phyloP scores from a whole-genome alignment of 53 echinoderm and acorn worm species.

The Actinopyga echinites region DNA sequence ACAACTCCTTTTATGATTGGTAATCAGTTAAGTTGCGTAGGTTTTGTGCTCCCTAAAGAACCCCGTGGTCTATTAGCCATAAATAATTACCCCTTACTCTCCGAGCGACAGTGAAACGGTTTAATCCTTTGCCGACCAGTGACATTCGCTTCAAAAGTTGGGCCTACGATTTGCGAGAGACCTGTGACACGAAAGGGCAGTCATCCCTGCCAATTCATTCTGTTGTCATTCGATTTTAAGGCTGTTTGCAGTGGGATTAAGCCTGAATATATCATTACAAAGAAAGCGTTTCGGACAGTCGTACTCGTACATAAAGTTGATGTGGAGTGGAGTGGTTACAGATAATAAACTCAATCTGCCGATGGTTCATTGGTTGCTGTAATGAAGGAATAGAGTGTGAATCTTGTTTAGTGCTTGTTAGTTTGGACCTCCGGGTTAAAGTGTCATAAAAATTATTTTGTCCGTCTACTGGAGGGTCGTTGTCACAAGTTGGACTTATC shows the following conservation, averaged over 20 bases:
- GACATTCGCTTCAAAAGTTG: neutral
- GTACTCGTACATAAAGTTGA: too few species aligned
- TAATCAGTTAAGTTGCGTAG: neutral
- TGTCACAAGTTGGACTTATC: too few species aligned
- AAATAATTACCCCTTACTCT: neutral
- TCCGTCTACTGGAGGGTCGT: too few species aligned
- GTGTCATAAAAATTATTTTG: too few species aligned
- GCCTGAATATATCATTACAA: neutral
- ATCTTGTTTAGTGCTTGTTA: too few species aligned
- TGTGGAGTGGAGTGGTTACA: too few species aligned
- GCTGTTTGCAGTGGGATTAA: slow-evolving; percentile 21
- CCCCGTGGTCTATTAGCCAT: slow-evolving; percentile 6
- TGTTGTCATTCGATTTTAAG: neutral
- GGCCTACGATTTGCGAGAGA: neutral
- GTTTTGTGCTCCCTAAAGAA: neutral
- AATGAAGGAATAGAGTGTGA: too few species aligned
- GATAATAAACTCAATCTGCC: too few species aligned
- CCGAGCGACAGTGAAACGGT: slow-evolving; percentile 5
- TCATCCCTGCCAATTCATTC: neutral
- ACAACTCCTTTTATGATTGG: neutral
- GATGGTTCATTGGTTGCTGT: too few species aligned
- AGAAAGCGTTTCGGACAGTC: too few species aligned
- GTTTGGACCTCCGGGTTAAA: too few species aligned
- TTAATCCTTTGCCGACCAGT: neutral
- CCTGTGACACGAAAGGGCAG: neutral